Conservation (phyloP, 37 sponge, comb jelly and placozoan species). For the Hormiphora californensis region DNA sequence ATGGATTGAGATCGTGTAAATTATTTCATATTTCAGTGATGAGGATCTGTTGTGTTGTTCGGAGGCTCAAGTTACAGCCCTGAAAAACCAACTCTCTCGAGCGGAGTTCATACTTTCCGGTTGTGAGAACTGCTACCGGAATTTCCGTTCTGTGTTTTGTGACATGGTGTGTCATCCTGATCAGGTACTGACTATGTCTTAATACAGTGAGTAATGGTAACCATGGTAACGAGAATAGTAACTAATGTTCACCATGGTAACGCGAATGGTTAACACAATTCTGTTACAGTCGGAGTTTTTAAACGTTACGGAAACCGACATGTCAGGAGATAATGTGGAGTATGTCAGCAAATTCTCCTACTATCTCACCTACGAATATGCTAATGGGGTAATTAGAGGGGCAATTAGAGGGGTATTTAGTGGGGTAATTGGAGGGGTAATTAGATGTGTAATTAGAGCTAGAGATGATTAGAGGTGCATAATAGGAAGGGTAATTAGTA, state of each 20-base stretch:
- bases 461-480: too few relatives aligned
- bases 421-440: too few relatives aligned
- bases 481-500: too few relatives aligned
- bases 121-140: not conserved
- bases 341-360: not conserved
- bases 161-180: not conserved
- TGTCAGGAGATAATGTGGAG: not conserved
- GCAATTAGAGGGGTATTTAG: too few relatives aligned
- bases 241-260: not conserved
- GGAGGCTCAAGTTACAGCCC: not conserved
- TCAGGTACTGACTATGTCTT: not conserved
- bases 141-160: constrained; percentile 4
- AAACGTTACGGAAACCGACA: not conserved
- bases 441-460: too few relatives aligned
- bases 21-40: not conserved
- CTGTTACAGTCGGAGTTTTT: not conserved
- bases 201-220: not conserved
- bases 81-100: not conserved
- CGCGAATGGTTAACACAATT: not conserved
- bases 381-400: too few relatives aligned
- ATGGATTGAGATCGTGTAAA: too few relatives aligned
- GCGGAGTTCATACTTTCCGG: not conserved
- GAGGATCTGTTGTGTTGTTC: not conserved
- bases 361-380: not conserved
- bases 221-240: not conserved